phyloP scores from a whole-genome alignment of 1,140 invertebrate genomes.

The Linepithema humile region DNA sequence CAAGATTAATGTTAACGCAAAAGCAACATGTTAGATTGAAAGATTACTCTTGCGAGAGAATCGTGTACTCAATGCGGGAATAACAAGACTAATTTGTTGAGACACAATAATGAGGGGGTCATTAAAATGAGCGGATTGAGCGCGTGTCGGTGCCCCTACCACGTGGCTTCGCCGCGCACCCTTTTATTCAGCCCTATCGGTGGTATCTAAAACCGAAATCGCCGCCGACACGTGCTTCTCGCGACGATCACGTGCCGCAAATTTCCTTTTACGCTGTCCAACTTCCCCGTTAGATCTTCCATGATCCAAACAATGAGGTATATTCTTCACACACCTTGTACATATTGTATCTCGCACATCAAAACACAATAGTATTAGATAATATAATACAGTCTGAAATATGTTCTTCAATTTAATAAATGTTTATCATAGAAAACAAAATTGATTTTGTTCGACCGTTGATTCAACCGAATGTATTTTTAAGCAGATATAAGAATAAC shows the following conservation, averaged over 20 bases:
- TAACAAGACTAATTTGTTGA: slow-evolving; percentile 75
- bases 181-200: slow-evolving; percentile 53
- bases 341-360: neutral
- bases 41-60: slow-evolving; percentile 8
- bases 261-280: slow-evolving; percentile 38
- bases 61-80: neutral
- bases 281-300: slow-evolving; percentile 26
- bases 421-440: too few species aligned
- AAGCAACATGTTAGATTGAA: slow-evolving; percentile 27
- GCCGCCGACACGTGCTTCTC: slow-evolving; percentile 70
- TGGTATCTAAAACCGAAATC: slow-evolving; percentile 64
- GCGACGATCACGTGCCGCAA: slow-evolving; percentile 57
- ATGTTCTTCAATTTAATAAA: too few species aligned
- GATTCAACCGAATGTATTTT: too few species aligned
- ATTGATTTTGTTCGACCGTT: too few species aligned
- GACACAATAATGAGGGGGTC: slow-evolving; percentile 80
- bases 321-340: neutral
- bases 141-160: slow-evolving; percentile 62
- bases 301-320: neutral
- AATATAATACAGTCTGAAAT: too few species aligned
- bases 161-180: slow-evolving; percentile 49
- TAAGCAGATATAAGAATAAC: too few species aligned
- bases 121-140: slow-evolving; percentile 68
- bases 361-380: slow-evolving; percentile 6
- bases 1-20: neutral